These are phyloP conservation scores for Camponotus fellah DNA, from an alignment of 2,888 invertebrate genomes.

Conservation along the genomic window DNA sequence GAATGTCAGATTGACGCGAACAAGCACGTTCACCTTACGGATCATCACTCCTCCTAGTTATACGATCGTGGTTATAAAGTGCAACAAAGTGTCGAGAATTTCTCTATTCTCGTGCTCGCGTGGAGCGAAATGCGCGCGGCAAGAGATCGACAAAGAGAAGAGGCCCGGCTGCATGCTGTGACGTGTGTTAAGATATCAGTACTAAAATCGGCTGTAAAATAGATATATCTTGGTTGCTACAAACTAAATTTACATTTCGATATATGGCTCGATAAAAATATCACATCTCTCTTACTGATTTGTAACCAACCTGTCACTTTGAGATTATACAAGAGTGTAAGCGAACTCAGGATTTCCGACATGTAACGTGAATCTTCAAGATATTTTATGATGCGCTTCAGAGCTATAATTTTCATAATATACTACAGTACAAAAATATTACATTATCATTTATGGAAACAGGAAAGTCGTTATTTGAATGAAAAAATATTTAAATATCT, in stretches of 20 bases:
- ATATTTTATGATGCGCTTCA: slow-evolving; percentile 54
- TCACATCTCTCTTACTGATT: slow-evolving; percentile 78
- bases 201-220: slow-evolving; percentile 84
- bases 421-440: too few species aligned
- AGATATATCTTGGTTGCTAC: slow-evolving; percentile 75
- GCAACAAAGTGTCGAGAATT: slow-evolving; percentile 39
- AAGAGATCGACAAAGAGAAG: slow-evolving; percentile 51
- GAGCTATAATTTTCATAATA: slow-evolving; percentile 56
- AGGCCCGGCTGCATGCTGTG: slow-evolving; percentile 66
- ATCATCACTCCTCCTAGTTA: slow-evolving; percentile 44
- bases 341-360: slow-evolving; percentile 39
- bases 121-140: slow-evolving; percentile 3
- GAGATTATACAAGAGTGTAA: slow-evolving; percentile 38
- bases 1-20: slow-evolving; percentile 12
- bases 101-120: not conserved
- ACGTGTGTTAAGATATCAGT: slow-evolving; percentile 82
- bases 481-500: too few species aligned
- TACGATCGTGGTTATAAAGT: slow-evolving; percentile 45
- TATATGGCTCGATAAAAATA: slow-evolving; percentile 84
- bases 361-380: slow-evolving; percentile 55
- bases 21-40: slow-evolving; percentile 21
- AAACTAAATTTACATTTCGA: slow-evolving; percentile 84
- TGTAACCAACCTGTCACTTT: slow-evolving; percentile 48
- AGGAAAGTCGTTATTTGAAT: too few species aligned
- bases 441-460: too few species aligned